A percentile compares a stretch with the other conserved stretches of the same genome.
Evolutionary conservation across 2,113 vertebrate species (phyloP).

Genomic region (Chrysochloris asiatica): DNA sequence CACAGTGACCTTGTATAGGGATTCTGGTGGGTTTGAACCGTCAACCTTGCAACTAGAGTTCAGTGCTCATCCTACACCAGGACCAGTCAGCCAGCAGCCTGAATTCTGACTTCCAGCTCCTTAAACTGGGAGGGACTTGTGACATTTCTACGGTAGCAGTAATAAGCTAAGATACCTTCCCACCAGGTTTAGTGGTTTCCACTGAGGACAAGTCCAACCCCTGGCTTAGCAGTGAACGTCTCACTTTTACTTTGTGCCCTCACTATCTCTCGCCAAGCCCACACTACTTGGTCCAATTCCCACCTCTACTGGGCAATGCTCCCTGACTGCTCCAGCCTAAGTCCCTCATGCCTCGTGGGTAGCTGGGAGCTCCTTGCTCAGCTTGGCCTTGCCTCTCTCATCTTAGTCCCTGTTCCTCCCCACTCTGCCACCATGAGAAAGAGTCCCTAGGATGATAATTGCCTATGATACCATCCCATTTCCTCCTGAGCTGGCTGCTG

Average conservation of each 20-base stretch:
- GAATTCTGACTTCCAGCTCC: too few species aligned
- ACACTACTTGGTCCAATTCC: not conserved
- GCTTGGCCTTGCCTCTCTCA: not conserved
- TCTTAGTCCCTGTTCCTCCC: too few species aligned
- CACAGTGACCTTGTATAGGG: too few species aligned
- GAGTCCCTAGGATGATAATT: not conserved
- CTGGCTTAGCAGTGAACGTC: not conserved
- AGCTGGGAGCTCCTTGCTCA: not conserved
- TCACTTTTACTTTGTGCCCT: not conserved
- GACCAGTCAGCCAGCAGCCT: too few species aligned
- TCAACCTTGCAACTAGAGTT: too few species aligned
- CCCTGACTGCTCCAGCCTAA: not conserved
- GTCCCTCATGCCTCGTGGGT: not conserved
- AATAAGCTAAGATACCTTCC: not conserved
- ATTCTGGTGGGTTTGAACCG: too few species aligned
- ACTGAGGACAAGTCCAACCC: not conserved
- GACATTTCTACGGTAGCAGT: not conserved
- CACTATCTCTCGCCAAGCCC: not conserved
- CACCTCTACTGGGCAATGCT: conserved; percentile 3
- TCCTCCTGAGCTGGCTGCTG: not conserved
- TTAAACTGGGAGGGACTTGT: not conserved
- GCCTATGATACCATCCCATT: not conserved
- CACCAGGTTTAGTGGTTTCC: not conserved
- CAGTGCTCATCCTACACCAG: too few species aligned
- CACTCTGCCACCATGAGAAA: not conserved